These are phyloP conservation scores for Cephus pulcher DNA, from an alignment of 2,888 invertebrate species.

Conservation along the genomic window DNA sequence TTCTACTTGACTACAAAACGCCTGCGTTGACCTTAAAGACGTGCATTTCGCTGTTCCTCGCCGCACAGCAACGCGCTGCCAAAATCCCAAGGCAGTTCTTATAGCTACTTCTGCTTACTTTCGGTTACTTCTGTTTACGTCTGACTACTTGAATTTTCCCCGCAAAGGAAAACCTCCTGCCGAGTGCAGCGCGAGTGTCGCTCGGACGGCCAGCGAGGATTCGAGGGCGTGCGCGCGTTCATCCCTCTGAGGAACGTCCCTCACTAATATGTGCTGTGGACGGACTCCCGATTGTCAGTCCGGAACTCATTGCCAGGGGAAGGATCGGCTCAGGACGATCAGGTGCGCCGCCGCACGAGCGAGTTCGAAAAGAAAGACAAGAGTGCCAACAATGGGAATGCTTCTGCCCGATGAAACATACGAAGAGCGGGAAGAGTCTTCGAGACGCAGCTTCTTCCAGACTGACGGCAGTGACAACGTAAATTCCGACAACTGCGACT, in stretches of 20 bases:
- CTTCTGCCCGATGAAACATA: constrained; percentile 85
- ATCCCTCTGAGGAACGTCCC: neutral
- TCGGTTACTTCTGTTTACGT: no score
- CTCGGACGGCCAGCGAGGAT: neutral
- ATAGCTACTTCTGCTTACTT: no score
- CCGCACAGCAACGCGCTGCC: constrained; percentile 18
- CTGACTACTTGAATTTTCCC: neutral
- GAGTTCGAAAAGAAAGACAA: no score
- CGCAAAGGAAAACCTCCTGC: neutral
- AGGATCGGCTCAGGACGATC: no score
- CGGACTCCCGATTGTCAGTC: constrained; percentile 25
- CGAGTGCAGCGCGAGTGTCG: neutral
- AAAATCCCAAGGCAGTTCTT: constrained; percentile 32
- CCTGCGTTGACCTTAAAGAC: constrained; percentile 40
- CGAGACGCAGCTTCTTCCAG: constrained; percentile 45
- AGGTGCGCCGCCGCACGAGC: no score
- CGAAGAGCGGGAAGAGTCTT: constrained; percentile 69
- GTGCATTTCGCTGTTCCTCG: constrained; percentile 11
- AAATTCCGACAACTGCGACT: neutral
- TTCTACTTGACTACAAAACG: constrained; percentile 40
- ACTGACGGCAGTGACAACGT: neutral
- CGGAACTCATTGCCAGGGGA: no score
- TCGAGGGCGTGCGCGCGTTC: neutral
- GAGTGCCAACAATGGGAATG: constrained; percentile 65
- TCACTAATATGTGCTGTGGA: constrained; percentile 54